Evolutionary conservation across 2,888 invertebrate species (phyloP).

Genomic region (Reticulitermes lucifugus): DNA sequence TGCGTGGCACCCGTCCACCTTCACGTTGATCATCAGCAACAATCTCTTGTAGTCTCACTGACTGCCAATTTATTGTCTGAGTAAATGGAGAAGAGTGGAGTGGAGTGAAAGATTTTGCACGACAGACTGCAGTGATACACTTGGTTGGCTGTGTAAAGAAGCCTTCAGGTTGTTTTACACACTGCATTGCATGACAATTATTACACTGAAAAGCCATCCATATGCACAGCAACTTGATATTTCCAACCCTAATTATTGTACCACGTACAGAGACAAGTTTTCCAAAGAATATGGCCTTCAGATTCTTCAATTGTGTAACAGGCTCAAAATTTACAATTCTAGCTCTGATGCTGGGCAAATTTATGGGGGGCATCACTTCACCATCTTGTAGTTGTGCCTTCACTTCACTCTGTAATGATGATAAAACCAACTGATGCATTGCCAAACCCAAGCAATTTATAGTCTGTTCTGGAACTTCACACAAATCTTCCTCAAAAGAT

Average conservation of each 20-base stretch:
- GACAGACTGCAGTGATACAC: constrained; percentile 70
- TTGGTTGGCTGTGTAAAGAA: constrained; percentile 70
- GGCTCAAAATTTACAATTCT: constrained; percentile 75
- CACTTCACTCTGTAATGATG: constrained; percentile 56
- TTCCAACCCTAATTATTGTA: constrained; percentile 84
- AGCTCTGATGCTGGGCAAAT: constrained; percentile 67
- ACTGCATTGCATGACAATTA: constrained; percentile 75
- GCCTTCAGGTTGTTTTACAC: constrained; percentile 74
- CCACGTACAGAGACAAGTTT: constrained; percentile 85
- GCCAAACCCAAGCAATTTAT: constrained; percentile 81
- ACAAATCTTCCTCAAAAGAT: constrained; percentile 73
- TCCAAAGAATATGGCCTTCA: constrained; percentile 82
- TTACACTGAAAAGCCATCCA: constrained; percentile 84
- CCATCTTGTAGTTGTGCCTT: constrained; percentile 57
- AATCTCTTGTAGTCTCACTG: constrained; percentile 85
- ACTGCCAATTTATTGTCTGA: constrained; percentile 82
- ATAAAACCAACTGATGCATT: constrained; percentile 73
- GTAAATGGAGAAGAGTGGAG: constrained; percentile 76
- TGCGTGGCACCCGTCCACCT: constrained; percentile 79
- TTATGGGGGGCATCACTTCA: constrained; percentile 55
- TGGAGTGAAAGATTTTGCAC: constrained; percentile 71
- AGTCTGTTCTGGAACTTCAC: constrained; percentile 74
- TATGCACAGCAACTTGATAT: constrained; percentile 77
- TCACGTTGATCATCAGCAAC: constrained; percentile 74
- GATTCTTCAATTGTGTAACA: constrained; percentile 73